A percentile compares a stretch with the other conserved stretches of the same genome.
Conservation (phyloP, 2,113 vertebrate species). For the Heptranchias perlo region DNA sequence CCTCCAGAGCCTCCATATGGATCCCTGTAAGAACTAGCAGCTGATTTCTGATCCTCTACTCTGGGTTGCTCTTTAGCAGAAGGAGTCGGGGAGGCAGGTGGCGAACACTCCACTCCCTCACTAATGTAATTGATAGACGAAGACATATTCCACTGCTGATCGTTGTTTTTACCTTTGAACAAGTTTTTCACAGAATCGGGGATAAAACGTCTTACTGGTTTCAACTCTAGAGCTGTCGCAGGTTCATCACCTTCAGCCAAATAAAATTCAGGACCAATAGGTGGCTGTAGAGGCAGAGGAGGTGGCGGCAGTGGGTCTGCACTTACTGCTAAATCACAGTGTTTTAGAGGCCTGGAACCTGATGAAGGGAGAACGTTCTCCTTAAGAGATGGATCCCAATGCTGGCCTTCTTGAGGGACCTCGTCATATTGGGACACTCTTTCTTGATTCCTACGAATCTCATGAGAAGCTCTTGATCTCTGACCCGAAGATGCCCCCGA, state of each 20-base stretch:
- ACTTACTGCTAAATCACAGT: constrained; percentile 52
- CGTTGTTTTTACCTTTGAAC: constrained; percentile 62
- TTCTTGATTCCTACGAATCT: constrained; percentile 36
- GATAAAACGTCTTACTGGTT: constrained; percentile 77
- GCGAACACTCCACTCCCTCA: constrained; percentile 70
- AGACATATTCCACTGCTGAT: constrained; percentile 52
- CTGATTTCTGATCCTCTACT: constrained; percentile 27
- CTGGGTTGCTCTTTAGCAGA: constrained; percentile 36
- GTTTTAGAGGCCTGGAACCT: constrained; percentile 45
- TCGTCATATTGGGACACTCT: constrained; percentile 59
- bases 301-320: constrained; percentile 69
- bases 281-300: constrained; percentile 67
- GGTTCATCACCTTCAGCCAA: constrained; percentile 54
- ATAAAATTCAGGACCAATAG: constrained; percentile 63
- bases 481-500: constrained; percentile 27
- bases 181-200: constrained; percentile 90
- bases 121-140: constrained; percentile 59
- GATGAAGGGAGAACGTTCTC: constrained; percentile 42
- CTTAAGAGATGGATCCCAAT: constrained; percentile 43
- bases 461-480: constrained; percentile 34
- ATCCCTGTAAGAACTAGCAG: constrained; percentile 58
- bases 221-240: constrained; percentile 63
- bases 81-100: constrained; percentile 66
- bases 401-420: constrained; percentile 48
- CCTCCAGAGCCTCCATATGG: constrained; percentile 62